Evolutionary conservation across 2,113 vertebrate genomes (phyloP), one percentile per base, ranked within the genome.

Genomic region (Suncus etruscus): DNA sequence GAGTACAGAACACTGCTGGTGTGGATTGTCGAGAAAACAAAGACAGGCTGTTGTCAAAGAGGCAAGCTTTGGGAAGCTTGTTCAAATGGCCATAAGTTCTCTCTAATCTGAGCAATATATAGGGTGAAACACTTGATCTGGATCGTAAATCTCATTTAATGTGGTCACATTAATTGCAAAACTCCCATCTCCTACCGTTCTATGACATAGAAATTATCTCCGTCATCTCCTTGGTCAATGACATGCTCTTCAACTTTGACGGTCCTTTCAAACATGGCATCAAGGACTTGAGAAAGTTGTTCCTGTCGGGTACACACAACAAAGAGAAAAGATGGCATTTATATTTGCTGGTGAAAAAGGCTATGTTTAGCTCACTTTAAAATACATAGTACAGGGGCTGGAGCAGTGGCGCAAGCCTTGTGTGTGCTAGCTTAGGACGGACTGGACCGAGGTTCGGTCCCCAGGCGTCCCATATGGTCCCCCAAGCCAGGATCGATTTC

Each of bases 161-260:
- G 6, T 11, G 29, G n/a, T 24, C 4, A 45, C 51, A 0, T 27
- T 7, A 81, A 70, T 12, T 75, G 18, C 29, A 69, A 92, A 89
- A 18, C 69, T 87, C 32, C 58, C 58, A 75, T 72, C 76, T 91
- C 98, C 96, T 97, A 99, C 99, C 99, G 97, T 96, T 99, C 99
- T 87, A 99, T 97, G 31, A 99, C 99, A 93, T 99, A 99, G 96
- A 99, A 99, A 97, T 99, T 99, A 98, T 99, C 99, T 92, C 99
- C 99, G 83, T 99, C 99, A 83, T 99, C 98, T 92, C 99, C 99
- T 98, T 99, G 99, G 97, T 99, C 99, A 91, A 99, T 99, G 95
- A 99, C 99, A 51, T 99, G 99, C 31, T 99, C 99, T 90, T 98
- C 97, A 89, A 98, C 98, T 92, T 99, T 97, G 90, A 99, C 99